These are phyloP conservation scores for Monopis laevigella DNA, from an alignment of 2,888 invertebrate genomes.

Conservation along the genomic window DNA sequence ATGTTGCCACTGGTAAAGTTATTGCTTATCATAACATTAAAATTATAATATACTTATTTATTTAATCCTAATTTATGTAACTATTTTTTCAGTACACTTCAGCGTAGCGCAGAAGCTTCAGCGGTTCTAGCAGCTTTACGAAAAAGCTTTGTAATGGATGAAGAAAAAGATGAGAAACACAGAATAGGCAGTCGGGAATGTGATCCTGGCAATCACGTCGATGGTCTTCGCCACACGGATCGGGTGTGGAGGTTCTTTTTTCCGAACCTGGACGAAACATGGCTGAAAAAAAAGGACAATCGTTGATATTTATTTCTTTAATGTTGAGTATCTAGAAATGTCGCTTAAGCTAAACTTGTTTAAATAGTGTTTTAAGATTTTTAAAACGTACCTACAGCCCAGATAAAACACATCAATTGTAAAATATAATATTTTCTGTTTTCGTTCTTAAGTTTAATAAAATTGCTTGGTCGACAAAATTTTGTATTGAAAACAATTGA, in stretches of 20 bases:
- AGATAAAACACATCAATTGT: too few species aligned
- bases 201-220: conserved; percentile 93
- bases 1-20: neutral
- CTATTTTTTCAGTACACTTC: conserved; percentile 18
- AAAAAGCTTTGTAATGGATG: conserved; percentile 91
- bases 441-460: too few species aligned
- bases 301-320: too few species aligned
- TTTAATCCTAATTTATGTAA: neutral
- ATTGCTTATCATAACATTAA: neutral
- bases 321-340: too few species aligned
- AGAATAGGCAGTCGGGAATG: conserved; percentile 92
- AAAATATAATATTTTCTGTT: too few species aligned
- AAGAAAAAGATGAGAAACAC: conserved; percentile 96
- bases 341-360: too few species aligned
- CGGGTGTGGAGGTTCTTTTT: conserved; percentile 92
- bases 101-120: conserved; percentile 31
- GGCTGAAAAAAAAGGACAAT: conserved; percentile 72
- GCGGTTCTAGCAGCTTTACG: conserved; percentile 60
- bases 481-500: too few species aligned
- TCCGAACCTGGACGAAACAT: conserved; percentile 86
- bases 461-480: too few species aligned
- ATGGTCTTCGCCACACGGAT: conserved; percentile 94
- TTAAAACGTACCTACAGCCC: too few species aligned
- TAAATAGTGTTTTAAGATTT: too few species aligned
- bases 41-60: neutral